Evolutionary conservation across 2,113 vertebrate genomes (phyloP), one percentile per base, ranked within the genome.

Genomic region (Suncus etruscus): DNA sequence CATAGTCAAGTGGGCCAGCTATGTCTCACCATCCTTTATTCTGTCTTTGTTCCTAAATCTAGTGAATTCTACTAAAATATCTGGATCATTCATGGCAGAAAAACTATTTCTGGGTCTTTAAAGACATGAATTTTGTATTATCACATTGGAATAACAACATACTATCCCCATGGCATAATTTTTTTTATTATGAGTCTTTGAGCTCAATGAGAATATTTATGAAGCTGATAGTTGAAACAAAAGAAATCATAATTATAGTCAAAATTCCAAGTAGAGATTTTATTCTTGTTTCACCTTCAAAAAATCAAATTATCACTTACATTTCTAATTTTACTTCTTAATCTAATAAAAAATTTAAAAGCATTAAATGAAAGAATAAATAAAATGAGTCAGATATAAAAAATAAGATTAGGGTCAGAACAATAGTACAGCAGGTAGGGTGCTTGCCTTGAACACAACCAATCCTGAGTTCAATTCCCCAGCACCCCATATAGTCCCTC

Each of bases 301-400:
- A 54, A 39, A 39, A 54, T 15, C 12, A 54, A 54, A 54, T 54
- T 16, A 54, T n/a, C 14, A 77, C 8, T 79, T 47, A 24, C 61
- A 76, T 45, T 16, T 92, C 63, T 90, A 54, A 73, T 50, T 90
- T 93, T 89, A 66, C 22, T 75, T 94, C 69, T 92, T 89, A 94
- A 87, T 69, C 50, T 83, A 89, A 87, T n/a, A 84, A 7, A 39
- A 39, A 3, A 94, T 66, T 83, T 69, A 68, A 61, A 65, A 70
- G 31, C 54, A 74, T 79, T 95, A 96, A 94, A 96, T 94, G 77
- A 0, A 0, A 92, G 77, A 58, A 94, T 90, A 94, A 95, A 83
- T 94, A 94, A 95, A 94, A 90, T 91, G 79, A 94, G 85, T 29
- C 74, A 4, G 0, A 76, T 61, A 91, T 94, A 51, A 54, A n/a